A percentile compares a stretch with the other conserved stretches of the same genome.
These are phyloP conservation scores for Xiphophorus couchianus DNA, from an alignment of 2,113 vertebrate species.

Conservation along the genomic window DNA sequence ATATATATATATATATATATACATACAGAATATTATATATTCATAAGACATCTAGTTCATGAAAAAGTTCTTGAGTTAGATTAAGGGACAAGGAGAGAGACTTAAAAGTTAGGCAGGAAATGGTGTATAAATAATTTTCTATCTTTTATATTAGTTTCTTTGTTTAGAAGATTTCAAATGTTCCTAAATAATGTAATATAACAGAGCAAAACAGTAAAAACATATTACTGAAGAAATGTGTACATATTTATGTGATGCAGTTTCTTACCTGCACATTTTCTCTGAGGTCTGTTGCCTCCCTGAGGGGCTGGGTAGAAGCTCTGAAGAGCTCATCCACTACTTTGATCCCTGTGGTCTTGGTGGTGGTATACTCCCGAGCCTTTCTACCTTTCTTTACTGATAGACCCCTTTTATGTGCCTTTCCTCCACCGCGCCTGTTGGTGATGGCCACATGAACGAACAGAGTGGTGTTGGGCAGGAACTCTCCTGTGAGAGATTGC, in stretches of 20 bases:
- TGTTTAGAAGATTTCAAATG: neutral
- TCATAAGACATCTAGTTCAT: no score
- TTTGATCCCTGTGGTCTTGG: constrained; percentile 90
- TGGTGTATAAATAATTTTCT: neutral
- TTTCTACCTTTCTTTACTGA: constrained; percentile 88
- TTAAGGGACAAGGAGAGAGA: no score
- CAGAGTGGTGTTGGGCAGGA: constrained; percentile 87
- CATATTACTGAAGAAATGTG: neutral
- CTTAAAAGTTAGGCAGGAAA: neutral
- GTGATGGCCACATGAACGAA: constrained; percentile 92
- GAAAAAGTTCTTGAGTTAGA: no score
- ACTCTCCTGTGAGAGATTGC: constrained; percentile 88
- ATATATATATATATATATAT: no score
- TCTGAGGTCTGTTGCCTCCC: constrained; percentile 91
- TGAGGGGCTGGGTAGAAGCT: constrained; percentile 87
- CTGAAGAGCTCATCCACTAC: constrained; percentile 91
- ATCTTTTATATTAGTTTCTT: neutral
- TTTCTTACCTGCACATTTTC: constrained; percentile 91
- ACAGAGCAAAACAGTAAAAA: neutral
- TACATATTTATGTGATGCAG: neutral
- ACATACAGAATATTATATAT: no score
- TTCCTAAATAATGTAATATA: neutral
- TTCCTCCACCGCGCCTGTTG: constrained; percentile 88
- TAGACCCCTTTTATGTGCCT: constrained; percentile 87
- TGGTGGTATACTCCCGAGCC: constrained; percentile 88